Evolutionary conservation across 1,140 invertebrate genomes (phyloP).

Genomic region (Lasioglossum albipes): DNA sequence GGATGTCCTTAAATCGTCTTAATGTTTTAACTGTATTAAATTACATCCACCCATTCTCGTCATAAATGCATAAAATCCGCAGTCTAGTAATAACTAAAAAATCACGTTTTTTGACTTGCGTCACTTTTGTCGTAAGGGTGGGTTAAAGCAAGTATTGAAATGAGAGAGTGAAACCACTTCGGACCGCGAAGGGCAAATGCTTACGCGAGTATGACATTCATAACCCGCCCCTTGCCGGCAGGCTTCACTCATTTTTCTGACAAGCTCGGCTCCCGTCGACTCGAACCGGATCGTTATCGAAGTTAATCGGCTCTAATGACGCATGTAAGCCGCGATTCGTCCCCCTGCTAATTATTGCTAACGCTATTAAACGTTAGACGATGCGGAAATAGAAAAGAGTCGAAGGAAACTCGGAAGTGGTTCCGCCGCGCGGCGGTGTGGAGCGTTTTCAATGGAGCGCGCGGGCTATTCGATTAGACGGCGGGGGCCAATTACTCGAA

Average conservation of each 20-base stretch:
- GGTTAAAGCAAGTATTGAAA: too few relatives aligned
- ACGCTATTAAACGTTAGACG: constrained; percentile 35
- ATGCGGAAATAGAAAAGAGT: background rate
- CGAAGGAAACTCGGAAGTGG: background rate
- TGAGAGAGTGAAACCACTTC: too few relatives aligned
- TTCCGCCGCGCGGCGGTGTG: background rate
- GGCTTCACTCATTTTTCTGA: background rate
- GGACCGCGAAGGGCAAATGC: too few relatives aligned
- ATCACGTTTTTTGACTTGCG: too few relatives aligned
- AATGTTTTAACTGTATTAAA: too few relatives aligned
- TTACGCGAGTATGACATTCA: background rate
- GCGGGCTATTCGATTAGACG: constrained; percentile 39
- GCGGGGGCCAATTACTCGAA: constrained; percentile 49
- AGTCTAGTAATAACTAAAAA: too few relatives aligned
- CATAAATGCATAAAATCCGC: too few relatives aligned
- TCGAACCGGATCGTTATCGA: constrained; percentile 12
- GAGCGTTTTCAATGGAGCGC: constrained; percentile 35
- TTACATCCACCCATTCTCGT: too few relatives aligned
- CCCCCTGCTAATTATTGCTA: constrained; percentile 55
- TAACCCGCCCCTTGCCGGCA: background rate
- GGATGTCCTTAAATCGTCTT: too few relatives aligned
- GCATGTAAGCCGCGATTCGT: constrained; percentile 21
- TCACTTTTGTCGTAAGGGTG: too few relatives aligned
- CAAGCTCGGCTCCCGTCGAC: background rate
- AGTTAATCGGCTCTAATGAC: constrained; percentile 40